Conservation (phyloP, 2,797 vertebrate species). For the Lacerta viridis region DNA sequence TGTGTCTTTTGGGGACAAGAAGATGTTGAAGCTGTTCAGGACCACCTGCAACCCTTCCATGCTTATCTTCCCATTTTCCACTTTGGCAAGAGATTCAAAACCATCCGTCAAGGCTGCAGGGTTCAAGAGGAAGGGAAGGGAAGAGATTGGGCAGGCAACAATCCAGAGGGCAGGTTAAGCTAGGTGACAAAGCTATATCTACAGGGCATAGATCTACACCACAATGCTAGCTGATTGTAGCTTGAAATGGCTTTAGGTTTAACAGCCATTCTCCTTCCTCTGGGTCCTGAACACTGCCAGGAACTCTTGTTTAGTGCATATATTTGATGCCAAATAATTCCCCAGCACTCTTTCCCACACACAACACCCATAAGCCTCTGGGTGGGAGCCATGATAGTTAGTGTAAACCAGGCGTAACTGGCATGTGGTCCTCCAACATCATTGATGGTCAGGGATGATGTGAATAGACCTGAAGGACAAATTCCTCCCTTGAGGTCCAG, state of each 20-base stretch:
- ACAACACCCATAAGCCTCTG: neutral
- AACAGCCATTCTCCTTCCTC: neutral
- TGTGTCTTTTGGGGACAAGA: constrained; percentile 12
- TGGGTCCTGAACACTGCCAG: neutral
- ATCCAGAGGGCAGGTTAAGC: neutral
- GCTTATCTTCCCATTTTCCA: constrained; percentile 20
- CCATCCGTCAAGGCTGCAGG: constrained; percentile 21
- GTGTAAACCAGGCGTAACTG: neutral
- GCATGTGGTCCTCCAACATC: too few relatives aligned
- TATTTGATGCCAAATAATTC: neutral
- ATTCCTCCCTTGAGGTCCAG: too few relatives aligned
- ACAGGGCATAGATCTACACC: neutral
- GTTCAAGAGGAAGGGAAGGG: neutral
- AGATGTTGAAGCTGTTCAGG: constrained; percentile 33
- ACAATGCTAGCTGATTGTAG: neutral
- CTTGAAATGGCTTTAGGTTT: neutral
- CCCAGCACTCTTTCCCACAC: neutral
- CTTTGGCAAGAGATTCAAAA: constrained; percentile 6
- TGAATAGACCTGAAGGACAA: too few relatives aligned
- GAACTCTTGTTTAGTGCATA: neutral
- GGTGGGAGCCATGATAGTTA: neutral
- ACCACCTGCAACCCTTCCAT: neutral
- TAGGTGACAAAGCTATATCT: too few relatives aligned
- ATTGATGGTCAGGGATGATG: too few relatives aligned
- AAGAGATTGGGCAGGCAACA: neutral